Base-by-base conservation (phyloP, 2,888 invertebrate genomes). In the Eupithecia insigniata region DNA sequence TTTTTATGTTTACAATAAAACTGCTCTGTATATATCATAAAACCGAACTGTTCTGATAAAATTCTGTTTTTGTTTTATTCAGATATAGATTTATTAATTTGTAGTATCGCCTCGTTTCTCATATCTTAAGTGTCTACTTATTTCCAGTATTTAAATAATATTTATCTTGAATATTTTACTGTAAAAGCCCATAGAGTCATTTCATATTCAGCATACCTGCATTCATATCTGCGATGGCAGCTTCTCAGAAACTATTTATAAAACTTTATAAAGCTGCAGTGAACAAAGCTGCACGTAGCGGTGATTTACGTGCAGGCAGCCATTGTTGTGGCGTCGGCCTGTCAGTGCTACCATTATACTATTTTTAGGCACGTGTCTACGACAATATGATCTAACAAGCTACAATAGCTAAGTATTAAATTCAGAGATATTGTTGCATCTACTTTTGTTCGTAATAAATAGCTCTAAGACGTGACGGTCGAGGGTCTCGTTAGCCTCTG, bases 401-500 rank as follows among this genome's bases (percentile, higher is more conserved):
- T 43, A 70, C 68, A 71, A 70, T 66, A 61, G 39, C 39, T 58
- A 39, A 66, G 66, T 66, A 69, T 74, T 66, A 71, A 34, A 70
- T 66, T 30, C 66, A 74, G 46, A 58, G 34, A 62, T 60, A 64
- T 64, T 66, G 62, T 62, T 71, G 61, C 34, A 69, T 66, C 70
- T 61, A 64, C 62, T 67, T 71, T 71, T 82, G 85, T 85, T 83
- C 78, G 72, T 85, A 85, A 85, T 84, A 70, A 85, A 85, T 84
- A 70, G 43, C 36, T 30, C 75, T 76, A 78, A 81, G 81, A 83
- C 79, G 81, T 84, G 82, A 84, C 81, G 77, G 82, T 83, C 69
- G 75, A 80, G 81, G 80, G 81, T 82, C 82, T 83, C 78, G 81
- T 83, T 81, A 82, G 79, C 79, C 75, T 80, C 80, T 82, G 83